Percentiles rank a stretch among this genome's conserved stretches.
Conservation (phyloP, 2,113 vertebrate genomes). For the Cyanoramphus novaezelandiae region DNA sequence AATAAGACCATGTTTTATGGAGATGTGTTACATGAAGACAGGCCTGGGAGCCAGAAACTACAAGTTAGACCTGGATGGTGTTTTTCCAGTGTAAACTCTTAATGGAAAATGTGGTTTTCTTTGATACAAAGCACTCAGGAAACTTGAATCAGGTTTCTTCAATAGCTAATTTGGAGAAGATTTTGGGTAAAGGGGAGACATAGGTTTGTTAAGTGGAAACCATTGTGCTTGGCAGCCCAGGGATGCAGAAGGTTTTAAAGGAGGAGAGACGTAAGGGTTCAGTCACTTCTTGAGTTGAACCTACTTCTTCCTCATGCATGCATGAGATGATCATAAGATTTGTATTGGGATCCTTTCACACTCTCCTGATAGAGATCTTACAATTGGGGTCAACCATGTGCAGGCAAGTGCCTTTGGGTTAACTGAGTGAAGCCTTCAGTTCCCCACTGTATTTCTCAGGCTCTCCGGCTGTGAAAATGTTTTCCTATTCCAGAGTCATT, state of each 20-base stretch:
- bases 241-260: not conserved
- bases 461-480: not conserved
- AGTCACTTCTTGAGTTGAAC: not conserved
- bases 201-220: not conserved
- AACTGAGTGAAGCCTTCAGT: not conserved
- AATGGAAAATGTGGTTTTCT: not conserved
- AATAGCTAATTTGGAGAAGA: not conserved
- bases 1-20: not conserved
- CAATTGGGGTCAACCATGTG: not conserved
- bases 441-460: not conserved
- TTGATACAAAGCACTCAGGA: not conserved
- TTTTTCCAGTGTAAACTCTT: not conserved
- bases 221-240: not conserved
- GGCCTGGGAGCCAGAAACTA: not conserved
- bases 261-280: not conserved
- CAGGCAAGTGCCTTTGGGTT: not conserved
- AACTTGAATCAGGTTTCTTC: not conserved
- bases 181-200: not conserved
- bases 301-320: not conserved
- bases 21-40: not conserved
- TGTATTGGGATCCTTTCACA: not conserved
- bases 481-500: not conserved
- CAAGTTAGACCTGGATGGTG: not conserved
- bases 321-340: fast-evolving
- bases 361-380: not conserved